phyloP scores from a whole-genome alignment of 2,797 vertebrate species.

The Tapera naevia region DNA sequence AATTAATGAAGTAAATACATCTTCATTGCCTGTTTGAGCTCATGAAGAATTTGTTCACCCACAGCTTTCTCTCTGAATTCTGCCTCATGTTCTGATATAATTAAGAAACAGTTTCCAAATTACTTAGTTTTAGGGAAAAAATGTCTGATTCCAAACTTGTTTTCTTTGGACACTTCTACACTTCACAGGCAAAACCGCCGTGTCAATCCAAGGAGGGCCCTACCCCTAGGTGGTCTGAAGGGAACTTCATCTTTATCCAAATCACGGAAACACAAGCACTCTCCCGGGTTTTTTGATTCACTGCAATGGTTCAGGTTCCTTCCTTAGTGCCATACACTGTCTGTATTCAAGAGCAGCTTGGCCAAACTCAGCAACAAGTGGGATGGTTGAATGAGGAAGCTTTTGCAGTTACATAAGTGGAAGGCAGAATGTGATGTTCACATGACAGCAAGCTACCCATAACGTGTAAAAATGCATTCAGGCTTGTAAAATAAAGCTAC shows the following conservation, averaged over 20 bases:
- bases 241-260: background rate
- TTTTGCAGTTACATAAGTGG: background rate
- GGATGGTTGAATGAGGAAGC: background rate
- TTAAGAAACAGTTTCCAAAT: background rate
- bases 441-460: background rate
- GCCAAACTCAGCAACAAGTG: background rate
- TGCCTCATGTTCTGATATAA: background rate
- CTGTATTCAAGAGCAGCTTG: background rate
- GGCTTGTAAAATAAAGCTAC: conserved; percentile 7
- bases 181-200: background rate
- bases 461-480: background rate
- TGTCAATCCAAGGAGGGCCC: background rate
- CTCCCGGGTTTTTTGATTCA: background rate
- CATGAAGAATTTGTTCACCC: background rate
- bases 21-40: background rate
- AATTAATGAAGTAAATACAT: background rate
- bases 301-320: background rate
- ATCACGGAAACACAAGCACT: background rate
- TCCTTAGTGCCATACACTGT: background rate
- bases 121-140: background rate
- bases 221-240: background rate
- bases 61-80: background rate
- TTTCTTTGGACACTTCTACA: background rate
- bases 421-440: background rate
- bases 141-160: background rate